Evolutionary conservation across 2,797 vertebrate genomes (phyloP).

Genomic region (Remorina albescens): DNA sequence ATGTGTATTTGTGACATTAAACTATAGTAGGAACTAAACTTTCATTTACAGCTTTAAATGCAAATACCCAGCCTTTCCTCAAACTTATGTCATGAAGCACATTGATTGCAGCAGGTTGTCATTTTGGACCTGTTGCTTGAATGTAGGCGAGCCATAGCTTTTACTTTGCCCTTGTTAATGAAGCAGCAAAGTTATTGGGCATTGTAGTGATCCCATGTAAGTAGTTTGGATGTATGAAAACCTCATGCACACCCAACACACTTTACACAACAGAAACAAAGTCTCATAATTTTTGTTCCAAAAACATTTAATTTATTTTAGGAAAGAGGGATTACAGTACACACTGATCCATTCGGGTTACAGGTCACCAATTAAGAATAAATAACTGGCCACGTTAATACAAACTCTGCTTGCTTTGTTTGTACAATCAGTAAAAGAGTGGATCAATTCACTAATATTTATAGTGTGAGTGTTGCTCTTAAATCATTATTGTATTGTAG

Average conservation of each 20-base stretch:
- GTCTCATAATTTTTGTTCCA: constrained; percentile 56
- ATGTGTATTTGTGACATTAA: not conserved
- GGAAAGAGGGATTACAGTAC: constrained; percentile 83
- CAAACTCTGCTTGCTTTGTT: constrained; percentile 73
- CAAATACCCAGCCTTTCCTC: not conserved
- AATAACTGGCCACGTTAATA: constrained; percentile 87
- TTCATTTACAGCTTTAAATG: not conserved
- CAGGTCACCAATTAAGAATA: constrained; percentile 86
- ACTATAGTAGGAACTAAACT: not conserved
- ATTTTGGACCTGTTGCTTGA: not conserved
- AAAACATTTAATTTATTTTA: constrained; percentile 84
- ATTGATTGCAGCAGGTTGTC: not conserved
- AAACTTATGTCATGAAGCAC: not conserved
- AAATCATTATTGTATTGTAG: constrained; percentile 55
- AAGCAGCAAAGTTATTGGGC: not conserved
- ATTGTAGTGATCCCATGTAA: not conserved
- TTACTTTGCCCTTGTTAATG: not conserved
- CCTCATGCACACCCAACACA: not conserved
- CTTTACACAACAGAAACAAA: constrained; percentile 17
- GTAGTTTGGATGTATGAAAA: not conserved
- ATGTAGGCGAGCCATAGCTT: not conserved
- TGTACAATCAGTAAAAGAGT: constrained; percentile 80
- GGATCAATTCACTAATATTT: constrained; percentile 74
- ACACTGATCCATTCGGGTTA: constrained; percentile 81
- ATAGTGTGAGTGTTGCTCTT: constrained; percentile 64